These are phyloP conservation scores for Trematocara variabile DNA, from an alignment of 2,113 vertebrate genomes.

Conservation along the genomic window DNA sequence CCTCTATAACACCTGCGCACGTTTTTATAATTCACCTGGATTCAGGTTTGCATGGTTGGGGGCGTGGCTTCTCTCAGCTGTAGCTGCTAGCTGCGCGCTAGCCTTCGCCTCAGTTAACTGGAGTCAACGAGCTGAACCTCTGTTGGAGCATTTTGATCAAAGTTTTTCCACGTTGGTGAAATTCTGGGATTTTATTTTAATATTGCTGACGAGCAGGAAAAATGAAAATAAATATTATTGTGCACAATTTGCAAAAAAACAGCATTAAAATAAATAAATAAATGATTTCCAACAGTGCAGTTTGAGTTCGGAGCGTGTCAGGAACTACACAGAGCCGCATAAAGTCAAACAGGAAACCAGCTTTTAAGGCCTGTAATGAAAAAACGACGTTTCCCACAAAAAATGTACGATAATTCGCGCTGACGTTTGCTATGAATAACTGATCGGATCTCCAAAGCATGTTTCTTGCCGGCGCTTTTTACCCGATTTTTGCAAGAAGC, in stretches of 20 bases:
- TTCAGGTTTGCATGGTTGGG: neutral
- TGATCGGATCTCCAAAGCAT: neutral
- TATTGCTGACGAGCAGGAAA: neutral
- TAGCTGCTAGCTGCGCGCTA: accelerated
- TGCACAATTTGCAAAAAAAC: neutral
- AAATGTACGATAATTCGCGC: neutral
- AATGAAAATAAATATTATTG: neutral
- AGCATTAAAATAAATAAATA: neutral
- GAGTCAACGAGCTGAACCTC: accelerated
- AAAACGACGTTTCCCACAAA: neutral
- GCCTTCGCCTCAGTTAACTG: neutral
- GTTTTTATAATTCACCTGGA: neutral
- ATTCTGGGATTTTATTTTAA: neutral
- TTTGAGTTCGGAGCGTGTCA: neutral
- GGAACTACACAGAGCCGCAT: accelerated
- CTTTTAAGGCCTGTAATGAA: neutral
- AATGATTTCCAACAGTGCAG: neutral
- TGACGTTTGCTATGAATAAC: neutral
- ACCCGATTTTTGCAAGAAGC: neutral
- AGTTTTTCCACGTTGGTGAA: neutral
- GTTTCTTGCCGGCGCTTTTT: neutral
- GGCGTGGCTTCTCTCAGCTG: neutral
- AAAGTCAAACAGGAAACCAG: neutral
- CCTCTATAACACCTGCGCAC: neutral
- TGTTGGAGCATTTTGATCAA: neutral